Base-by-base conservation (phyloP, 2,797 vertebrate species). In the Thamnophis elegans region DNA sequence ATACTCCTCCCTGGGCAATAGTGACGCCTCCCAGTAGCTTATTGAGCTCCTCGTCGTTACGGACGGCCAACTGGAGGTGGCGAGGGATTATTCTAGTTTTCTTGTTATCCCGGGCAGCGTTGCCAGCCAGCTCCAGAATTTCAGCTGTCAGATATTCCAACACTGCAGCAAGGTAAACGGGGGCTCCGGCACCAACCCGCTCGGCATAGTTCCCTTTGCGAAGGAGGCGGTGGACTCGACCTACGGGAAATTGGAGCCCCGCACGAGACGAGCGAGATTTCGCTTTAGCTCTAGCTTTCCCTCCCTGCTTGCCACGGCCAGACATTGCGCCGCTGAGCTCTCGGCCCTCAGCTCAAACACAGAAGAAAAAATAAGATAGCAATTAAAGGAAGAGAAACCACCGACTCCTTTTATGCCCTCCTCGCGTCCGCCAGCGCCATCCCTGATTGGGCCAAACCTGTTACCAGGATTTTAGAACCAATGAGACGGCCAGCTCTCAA, bases 91-190 rank as follows among this genome's bases (percentile, higher is more conserved):
- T 93, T 2, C 92, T 20, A 3, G 92, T 93, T n/a, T 93, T 93
- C 92, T 93, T 93, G 85, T 93, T 93, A 36, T 93, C 92, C 14
- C 92, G 86, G n/a, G 92, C 92, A 1, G 92, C 92, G 8, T 93
- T 93, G 1, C 92, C 92, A 1, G 92, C 92, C 68, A 93, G 2
- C 36, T 93, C 92, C 25, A 93, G 18, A 14, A 93, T 93, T 22
- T 93, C 92, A 5, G 92, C 92, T 1, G 92, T 93, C 2, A 93
- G 90, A 4, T 93, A 93, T 26, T 93, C 92, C n/a, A 93, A 32
- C 56, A 93, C 92, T 0, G 92, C 92, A 1, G 92, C 92, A 51
- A 93, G 1, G 10, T 93, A 93, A 0, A 93, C 92, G 0, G 92
- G 92, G 0, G 92, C 92, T 9, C 92, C 92, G 0, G 92, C 92